Evolutionary conservation across 2,113 vertebrate genomes (phyloP), one percentile per base, ranked within the genome.

Genomic region (Nothobranchius kuhntae): DNA sequence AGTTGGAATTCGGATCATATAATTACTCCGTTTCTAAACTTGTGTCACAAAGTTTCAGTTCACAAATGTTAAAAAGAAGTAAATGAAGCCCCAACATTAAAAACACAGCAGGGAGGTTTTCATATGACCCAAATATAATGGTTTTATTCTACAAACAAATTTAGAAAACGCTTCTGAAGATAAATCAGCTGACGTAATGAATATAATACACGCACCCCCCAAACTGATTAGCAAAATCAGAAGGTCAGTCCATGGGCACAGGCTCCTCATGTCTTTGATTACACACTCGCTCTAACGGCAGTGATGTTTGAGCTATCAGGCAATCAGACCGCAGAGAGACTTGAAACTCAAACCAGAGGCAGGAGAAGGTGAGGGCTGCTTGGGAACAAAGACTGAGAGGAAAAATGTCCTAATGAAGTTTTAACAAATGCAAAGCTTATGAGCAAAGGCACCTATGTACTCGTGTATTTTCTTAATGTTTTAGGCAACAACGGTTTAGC

Each of bases 181-280:
- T 60, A 78, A 87, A 84, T 89, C 65, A 79, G 84, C 84, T 85
- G 86, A 88, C 83, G 83, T 79, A 73, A 84, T 79, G 81, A 78
- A 86, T 86, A 76, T 70, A 68, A 80, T 84, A 90, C 87, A 90
- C 89, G 89, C 87, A 84, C 80, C 69, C 75, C 44, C 15, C 75
- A 40, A 90, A 90, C 86, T 89, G 89, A 92, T 89, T 88, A 93
- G 87, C 79, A 71, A 88, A 91, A 90, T 89, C 87, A 90, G 77
- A 91, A 89, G 90, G 91, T 91, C 92, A 92, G 65, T 67, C 62
- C 75, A 87, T 88, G 83, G 89, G 89, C 83, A 75, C 74, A 30
- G 77, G 75, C 69, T 80, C 73, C 82, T 92, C 90, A 90, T 91
- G 90, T 90, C 87, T 92, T 91, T 91, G 91, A 92, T 93, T 92